Evolutionary conservation across 2,797 vertebrate species (phyloP).

Genomic region (Cryptoprocta ferox): DNA sequence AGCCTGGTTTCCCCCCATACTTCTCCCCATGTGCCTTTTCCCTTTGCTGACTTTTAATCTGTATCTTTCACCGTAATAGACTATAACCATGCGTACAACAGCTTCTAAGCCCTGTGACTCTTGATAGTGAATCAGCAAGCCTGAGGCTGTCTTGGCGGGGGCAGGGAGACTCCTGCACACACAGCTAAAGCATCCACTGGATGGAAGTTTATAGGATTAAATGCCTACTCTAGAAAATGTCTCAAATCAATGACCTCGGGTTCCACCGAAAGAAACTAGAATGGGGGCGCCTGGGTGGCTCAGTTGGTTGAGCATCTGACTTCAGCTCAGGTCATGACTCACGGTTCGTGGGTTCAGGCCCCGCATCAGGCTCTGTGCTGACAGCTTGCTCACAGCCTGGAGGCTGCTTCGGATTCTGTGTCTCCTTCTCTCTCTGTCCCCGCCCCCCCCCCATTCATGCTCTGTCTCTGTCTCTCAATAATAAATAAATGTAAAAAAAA

Average conservation of each 20-base stretch:
- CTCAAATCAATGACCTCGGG: background rate
- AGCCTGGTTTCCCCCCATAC: background rate
- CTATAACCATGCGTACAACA: background rate
- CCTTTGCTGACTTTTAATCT: background rate
- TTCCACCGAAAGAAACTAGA: conserved; percentile 25
- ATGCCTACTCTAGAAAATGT: background rate
- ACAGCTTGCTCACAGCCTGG: no score
- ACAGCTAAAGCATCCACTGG: background rate
- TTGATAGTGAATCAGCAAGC: background rate
- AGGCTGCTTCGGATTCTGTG: no score
- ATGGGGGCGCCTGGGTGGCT: background rate
- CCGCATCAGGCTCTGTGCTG: no score
- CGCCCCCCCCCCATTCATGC: no score
- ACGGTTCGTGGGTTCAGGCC: no score
- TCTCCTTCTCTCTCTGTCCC: no score
- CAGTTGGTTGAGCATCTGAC: no score
- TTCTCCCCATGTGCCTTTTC: background rate
- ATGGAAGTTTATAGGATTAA: background rate
- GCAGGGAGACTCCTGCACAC: background rate
- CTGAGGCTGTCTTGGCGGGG: background rate
- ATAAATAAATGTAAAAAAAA: no score
- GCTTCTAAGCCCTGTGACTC: background rate
- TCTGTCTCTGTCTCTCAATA: no score
- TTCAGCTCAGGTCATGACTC: no score
- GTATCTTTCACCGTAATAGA: background rate